Conservation (phyloP, 2,888 invertebrate genomes). For the Plagiodera versicolora region DNA sequence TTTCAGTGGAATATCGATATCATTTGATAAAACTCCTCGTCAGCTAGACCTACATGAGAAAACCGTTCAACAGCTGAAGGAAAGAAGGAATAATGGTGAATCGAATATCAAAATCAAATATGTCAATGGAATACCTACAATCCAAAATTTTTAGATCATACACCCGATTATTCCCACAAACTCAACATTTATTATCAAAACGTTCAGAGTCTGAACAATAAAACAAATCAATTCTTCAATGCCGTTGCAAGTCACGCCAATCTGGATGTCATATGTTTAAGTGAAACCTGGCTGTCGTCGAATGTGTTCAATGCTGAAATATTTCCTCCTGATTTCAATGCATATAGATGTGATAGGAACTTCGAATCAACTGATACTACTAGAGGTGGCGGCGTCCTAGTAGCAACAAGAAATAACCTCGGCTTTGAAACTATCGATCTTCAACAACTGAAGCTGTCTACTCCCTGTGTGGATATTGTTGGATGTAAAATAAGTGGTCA, state of each 20-base stretch:
- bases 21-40: too few species aligned
- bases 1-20: too few species aligned
- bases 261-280: neutral
- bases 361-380: neutral
- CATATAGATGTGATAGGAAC: constrained; percentile 10
- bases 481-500: constrained; percentile 3
- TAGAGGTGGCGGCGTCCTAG: constrained; percentile 9
- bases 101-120: too few species aligned
- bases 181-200: neutral
- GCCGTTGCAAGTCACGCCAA: neutral
- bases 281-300: constrained; percentile 7
- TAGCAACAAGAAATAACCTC: constrained; percentile 7
- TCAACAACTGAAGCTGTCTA: neutral
- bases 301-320: constrained; percentile 6
- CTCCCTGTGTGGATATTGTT: neutral
- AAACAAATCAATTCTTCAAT: neutral
- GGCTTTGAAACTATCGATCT: neutral
- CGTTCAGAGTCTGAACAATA: neutral
- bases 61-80: too few species aligned
- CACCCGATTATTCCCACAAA: neutral
- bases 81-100: too few species aligned
- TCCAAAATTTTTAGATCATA: neutral
- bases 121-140: neutral
- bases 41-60: too few species aligned
- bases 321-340: constrained; percentile 7